Base-by-base conservation (phyloP, 2,888 invertebrate species). In the Minunthozetes semirufus region DNA sequence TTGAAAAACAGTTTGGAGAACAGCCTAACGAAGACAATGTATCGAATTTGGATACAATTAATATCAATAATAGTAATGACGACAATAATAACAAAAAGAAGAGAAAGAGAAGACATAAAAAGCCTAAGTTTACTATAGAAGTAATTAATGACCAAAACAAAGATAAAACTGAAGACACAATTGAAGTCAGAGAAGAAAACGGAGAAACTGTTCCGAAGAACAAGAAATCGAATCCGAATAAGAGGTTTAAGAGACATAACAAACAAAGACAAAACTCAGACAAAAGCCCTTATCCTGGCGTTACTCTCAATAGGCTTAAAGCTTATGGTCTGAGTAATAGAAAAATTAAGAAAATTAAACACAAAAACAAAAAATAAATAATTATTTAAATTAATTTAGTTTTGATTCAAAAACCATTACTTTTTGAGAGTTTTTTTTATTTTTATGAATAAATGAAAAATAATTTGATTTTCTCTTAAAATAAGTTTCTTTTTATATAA, bases 1-100 rank as follows among this genome's bases (percentile, higher is more conserved):
- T 89, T 83, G 84, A 82, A 15, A 63, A 63, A 9, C 6, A 38
- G n/a, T 17, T 74, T 25, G 17, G 27, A 56, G 76, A 76, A 29
- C 59, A 72, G 19, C 25, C 13, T 33, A 33, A 72, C 0, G 4
- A 59, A 13, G 15, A 25, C 1, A 33, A 33, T 33, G 8, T 33
- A 5, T 8, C 33, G 3, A 8, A 33, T 33, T 22, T 42, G 25
- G 22, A 27, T 72, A 1, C 9, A 48, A 42, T 15, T 53, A 38
- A 17, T 66, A 9, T 9, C 15, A 76, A 8, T 11, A n/a, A 3
- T 13, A 13, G 29, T 38, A 59, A 73, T 25, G 19, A 48, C 13
- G 11, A 48, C 11, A 59, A 59, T n/a, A 73, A 48, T 17, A 48
- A 48, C 11, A 59, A 59, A 27, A 73, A 50, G 73, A 56, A 66